Percentiles rank a stretch among this genome's conserved stretches.
phyloP scores from a whole-genome alignment of 2,113 vertebrate genomes.

The Polypterus bichir region DNA sequence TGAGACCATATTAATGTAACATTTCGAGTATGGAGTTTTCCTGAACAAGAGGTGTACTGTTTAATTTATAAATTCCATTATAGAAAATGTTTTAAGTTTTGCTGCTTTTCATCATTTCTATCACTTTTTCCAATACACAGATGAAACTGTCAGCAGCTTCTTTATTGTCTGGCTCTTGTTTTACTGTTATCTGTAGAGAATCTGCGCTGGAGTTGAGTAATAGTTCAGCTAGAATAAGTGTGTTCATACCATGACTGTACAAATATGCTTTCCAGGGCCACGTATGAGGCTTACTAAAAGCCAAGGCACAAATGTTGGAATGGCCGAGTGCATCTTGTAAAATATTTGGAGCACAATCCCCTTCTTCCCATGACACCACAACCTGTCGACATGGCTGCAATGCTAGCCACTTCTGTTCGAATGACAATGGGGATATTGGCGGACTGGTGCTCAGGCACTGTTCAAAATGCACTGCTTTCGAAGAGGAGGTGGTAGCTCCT shows the following conservation, averaged over 20 bases:
- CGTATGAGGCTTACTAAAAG: conserved; percentile 60
- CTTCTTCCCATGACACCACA: conserved; percentile 38
- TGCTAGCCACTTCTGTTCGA: conserved; percentile 60
- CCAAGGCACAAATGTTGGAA: conserved; percentile 79
- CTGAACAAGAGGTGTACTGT: too few species aligned
- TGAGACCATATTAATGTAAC: too few species aligned
- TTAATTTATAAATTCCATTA: too few species aligned
- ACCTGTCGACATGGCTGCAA: conserved; percentile 35
- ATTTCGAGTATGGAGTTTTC: too few species aligned
- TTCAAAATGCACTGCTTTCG: background rate
- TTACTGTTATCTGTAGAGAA: conserved; percentile 54
- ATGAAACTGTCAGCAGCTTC: conserved; percentile 48
- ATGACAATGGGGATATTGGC: conserved; percentile 49
- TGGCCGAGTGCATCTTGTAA: conserved; percentile 72
- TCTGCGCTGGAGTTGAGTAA: conserved; percentile 28
- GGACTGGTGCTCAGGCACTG: conserved; percentile 39
- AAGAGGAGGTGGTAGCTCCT: background rate
- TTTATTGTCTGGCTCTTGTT: conserved; percentile 50
- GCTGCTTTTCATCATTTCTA: conserved; percentile 39
- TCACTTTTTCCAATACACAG: conserved; percentile 46
- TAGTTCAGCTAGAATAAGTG: conserved; percentile 70
- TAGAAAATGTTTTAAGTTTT: background rate
- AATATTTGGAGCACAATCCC: conserved; percentile 41
- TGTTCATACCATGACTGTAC: conserved; percentile 55
- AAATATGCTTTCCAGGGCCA: conserved; percentile 82